Conservation (phyloP, 2,797 vertebrate genomes). For the Telmatherina bonti region DNA sequence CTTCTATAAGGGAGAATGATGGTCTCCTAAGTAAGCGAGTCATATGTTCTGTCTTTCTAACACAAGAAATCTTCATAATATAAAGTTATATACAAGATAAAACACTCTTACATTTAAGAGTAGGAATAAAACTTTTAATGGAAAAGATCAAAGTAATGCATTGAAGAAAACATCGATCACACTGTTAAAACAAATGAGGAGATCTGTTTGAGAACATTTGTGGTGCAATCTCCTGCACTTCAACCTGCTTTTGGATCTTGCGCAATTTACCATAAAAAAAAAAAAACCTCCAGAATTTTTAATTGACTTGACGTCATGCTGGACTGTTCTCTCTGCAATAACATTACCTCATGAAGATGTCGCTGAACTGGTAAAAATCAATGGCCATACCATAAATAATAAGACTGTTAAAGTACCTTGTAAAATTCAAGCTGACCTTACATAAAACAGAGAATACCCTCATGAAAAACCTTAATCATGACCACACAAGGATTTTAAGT, state of each 20-base stretch:
- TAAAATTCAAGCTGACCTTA: not conserved
- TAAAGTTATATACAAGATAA: not conserved
- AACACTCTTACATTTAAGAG: not conserved
- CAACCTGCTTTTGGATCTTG: not conserved
- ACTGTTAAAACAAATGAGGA: not conserved
- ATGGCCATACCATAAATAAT: not conserved
- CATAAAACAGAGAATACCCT: not conserved
- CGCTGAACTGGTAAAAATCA: not conserved
- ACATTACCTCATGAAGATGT: not conserved
- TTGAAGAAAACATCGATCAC: not conserved
- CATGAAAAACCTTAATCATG: not conserved
- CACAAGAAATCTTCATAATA: not conserved
- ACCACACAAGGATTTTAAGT: not conserved
- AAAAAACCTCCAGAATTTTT: not conserved
- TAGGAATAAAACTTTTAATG: not conserved
- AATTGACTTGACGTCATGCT: not conserved
- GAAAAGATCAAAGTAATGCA: not conserved
- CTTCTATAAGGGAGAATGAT: constrained; percentile 1
- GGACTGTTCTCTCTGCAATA: not conserved
- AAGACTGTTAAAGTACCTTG: not conserved
- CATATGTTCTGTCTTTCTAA: not conserved
- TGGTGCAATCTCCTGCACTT: not conserved
- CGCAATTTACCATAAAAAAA: not conserved
- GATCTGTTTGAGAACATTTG: not conserved
- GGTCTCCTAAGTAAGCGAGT: not conserved